Conservation (phyloP, 1,140 invertebrate species). For the Drosophila murphyi region DNA sequence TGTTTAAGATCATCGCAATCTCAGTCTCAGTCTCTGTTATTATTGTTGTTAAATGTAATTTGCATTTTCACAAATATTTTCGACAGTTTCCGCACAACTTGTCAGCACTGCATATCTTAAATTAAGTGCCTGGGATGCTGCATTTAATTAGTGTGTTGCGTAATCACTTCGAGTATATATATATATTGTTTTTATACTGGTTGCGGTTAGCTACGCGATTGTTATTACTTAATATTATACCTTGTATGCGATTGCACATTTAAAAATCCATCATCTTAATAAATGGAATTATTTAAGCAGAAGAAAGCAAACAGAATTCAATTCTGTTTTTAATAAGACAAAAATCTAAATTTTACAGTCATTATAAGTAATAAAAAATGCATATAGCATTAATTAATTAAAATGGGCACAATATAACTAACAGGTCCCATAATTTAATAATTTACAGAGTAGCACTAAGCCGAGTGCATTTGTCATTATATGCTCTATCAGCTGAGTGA, state of each 20-base stretch:
- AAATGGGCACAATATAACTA: no score
- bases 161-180: conserved; percentile 22
- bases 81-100: conserved; percentile 57
- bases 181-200: no score
- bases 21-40: conserved; percentile 2
- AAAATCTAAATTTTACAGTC: background rate
- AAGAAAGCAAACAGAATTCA: no score
- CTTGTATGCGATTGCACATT: no score
- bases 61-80: conserved; percentile 57
- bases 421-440: no score
- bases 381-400: no score
- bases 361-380: no score
- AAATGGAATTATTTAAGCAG: no score
- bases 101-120: conserved; percentile 39
- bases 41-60: conserved; percentile 48
- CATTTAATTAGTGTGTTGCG: conserved; percentile 28
- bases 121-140: conserved; percentile 18
- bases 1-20: conserved; percentile 25
- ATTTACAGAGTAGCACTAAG: conserved; percentile 2
- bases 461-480: conserved; percentile 1
- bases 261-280: no score
- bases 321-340: background rate
- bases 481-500: conserved; percentile 38
- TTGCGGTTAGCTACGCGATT: no score
- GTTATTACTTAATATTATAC: no score